Base-by-base conservation (phyloP, 1,140 invertebrate species). In the Ruditapes philippinarum region DNA sequence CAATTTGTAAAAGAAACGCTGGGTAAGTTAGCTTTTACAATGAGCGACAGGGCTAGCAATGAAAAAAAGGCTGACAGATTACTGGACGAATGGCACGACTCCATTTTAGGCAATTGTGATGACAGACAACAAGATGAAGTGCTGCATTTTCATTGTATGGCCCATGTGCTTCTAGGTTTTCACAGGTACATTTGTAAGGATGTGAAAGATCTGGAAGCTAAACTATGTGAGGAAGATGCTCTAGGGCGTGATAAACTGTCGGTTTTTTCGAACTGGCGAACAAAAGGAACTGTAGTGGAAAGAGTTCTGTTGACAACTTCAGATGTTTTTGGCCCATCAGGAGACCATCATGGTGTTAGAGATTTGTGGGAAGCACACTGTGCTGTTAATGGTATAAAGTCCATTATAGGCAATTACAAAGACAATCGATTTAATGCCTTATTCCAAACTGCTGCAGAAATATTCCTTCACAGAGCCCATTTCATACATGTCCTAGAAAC, bases 81-180 rank as follows among this genome's bases (percentile, higher is more conserved):
- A 28, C 33, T 84, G n/a, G 33, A 49, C 33, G 68, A 70, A 54
- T 84, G 68, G 62, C 22, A 33, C 11, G 54, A 40, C 45, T n/a
- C 11, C 9, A 22, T 40, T 11, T 1, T 84, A 14, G 12, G 31
- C 11, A 42, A 42, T 12, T 83, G 19, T 31, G 33, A 11, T 65
- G 81, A 70, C 38, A 51, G 28, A 1, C 9, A 51, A 14, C 1
- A 85, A 74, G 42, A 40, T 38, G 28, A 45, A 0, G 62, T 73
- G 2, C 45, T n/a, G 12, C 83, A 74, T 38, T 86, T 85, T 62
- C 36, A 88, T 38, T 88, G 85, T 65, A 87, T 78, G 85, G 73
- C 84, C 0, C 70, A 76, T 42, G 51, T 86, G 7, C 22, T 86
- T 0, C 73, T 86, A 12, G 70, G 73, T 0, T 65, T 74, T 57